Conservation (phyloP, 2,888 invertebrate species). For the Stenichneumon culpator region DNA sequence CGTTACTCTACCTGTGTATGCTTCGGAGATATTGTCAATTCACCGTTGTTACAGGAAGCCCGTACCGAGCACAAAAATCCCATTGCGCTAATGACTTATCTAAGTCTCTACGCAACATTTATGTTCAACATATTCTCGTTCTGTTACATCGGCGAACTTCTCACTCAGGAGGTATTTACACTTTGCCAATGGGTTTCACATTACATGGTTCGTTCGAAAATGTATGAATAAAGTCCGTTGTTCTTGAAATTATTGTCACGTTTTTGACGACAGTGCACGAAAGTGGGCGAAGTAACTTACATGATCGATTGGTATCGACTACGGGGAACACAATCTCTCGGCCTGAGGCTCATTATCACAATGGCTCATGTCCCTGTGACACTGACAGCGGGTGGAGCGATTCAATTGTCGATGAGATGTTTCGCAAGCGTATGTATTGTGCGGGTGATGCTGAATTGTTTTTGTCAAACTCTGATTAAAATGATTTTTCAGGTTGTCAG, state of each 20-base stretch:
- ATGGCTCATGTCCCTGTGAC: constrained; percentile 50
- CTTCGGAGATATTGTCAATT: not conserved
- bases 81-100: constrained; percentile 72
- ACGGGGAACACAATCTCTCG: constrained; percentile 40
- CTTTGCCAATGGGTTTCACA: not conserved
- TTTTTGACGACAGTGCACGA: constrained; percentile 68
- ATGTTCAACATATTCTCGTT: constrained; percentile 78
- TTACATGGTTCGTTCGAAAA: not conserved
- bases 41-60: constrained; percentile 75
- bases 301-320: constrained; percentile 68
- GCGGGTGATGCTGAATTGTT: not conserved
- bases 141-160: constrained; percentile 78
- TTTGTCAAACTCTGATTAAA: not conserved
- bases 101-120: constrained; percentile 73
- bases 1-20: no score
- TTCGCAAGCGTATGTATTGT: constrained; percentile 29
- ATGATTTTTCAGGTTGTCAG: constrained; percentile 18
- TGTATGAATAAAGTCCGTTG: not conserved
- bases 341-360: constrained; percentile 58
- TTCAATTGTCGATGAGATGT: constrained; percentile 60
- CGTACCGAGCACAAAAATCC: constrained; percentile 67
- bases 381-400: constrained; percentile 68
- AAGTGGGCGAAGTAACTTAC: constrained; percentile 73
- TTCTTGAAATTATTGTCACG: not conserved
- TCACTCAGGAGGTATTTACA: constrained; percentile 73